A percentile compares a stretch with the other conserved stretches of the same genome.
Conservation (phyloP, 2,888 invertebrate species). For the Xylocampa areola region DNA sequence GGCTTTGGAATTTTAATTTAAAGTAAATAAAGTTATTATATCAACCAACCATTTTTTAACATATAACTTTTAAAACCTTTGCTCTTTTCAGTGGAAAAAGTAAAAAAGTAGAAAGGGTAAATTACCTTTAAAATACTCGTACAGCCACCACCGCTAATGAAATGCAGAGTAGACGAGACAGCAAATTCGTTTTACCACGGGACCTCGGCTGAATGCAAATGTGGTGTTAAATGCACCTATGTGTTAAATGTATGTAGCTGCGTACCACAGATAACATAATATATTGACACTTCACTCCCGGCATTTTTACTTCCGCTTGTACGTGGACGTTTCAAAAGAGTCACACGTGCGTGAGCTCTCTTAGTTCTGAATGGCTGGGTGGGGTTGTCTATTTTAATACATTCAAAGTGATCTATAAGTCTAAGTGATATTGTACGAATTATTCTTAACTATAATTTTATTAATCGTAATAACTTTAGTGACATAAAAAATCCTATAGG, state of each 20-base stretch:
- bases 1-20: not conserved
- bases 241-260: not conserved
- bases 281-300: not conserved
- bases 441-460: too few relatives aligned
- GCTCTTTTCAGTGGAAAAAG: not conserved
- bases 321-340: too few relatives aligned
- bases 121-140: conserved; percentile 1
- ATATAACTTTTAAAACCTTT: not conserved
- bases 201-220: conserved; percentile 19
- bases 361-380: too few relatives aligned
- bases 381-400: too few relatives aligned
- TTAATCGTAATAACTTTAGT: too few relatives aligned
- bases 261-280: not conserved
- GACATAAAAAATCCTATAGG: too few relatives aligned
- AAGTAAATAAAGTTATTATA: not conserved
- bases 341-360: too few relatives aligned
- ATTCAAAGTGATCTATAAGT: too few relatives aligned
- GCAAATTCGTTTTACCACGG: conserved; percentile 7
- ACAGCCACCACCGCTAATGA: not conserved
- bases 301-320: too few relatives aligned
- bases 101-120: not conserved
- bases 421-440: too few relatives aligned
- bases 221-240: not conserved
- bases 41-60: not conserved
- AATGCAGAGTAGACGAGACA: conserved; percentile 4